Percentiles rank a stretch among this genome's conserved stretches.
phyloP scores from a whole-genome alignment of 2,797 vertebrate species.

The Chloroceryle amazona region DNA sequence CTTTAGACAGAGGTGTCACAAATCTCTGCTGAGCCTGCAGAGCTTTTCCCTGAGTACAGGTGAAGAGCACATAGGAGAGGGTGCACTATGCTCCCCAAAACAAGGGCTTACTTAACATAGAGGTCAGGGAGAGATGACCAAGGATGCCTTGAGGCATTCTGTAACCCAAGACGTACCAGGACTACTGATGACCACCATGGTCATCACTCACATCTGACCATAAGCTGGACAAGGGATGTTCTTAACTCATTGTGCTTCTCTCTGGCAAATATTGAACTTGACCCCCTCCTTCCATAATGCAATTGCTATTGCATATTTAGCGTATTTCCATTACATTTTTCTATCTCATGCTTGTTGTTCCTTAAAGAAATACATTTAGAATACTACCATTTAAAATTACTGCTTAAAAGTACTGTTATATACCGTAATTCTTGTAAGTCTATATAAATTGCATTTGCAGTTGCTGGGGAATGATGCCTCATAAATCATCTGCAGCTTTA shows the following conservation, averaged over 20 bases:
- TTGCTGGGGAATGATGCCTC: background rate
- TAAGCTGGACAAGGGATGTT: background rate
- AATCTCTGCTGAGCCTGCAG: background rate
- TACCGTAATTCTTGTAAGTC: constrained; percentile 48
- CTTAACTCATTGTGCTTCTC: background rate
- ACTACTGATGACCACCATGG: background rate
- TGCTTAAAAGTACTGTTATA: constrained; percentile 41
- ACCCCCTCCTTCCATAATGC: background rate
- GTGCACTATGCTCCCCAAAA: background rate
- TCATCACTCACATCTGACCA: background rate
- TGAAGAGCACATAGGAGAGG: background rate
- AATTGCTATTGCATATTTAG: background rate
- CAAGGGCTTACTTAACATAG: background rate
- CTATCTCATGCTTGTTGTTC: background rate
- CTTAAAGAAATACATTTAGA: constrained; percentile 52
- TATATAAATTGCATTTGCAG: constrained; percentile 46
- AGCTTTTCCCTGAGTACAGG: background rate
- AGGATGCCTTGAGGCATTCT: background rate
- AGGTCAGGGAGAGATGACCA: background rate
- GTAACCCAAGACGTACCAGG: background rate
- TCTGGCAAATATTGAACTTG: background rate
- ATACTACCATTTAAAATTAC: constrained; percentile 40
- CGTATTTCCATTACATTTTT: background rate
- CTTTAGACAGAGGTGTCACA: background rate
- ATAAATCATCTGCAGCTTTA: constrained; percentile 42